Percentiles rank a stretch among this genome's conserved stretches.
Conservation (phyloP, 2,888 invertebrate species). For the Drosophila quinaria region DNA sequence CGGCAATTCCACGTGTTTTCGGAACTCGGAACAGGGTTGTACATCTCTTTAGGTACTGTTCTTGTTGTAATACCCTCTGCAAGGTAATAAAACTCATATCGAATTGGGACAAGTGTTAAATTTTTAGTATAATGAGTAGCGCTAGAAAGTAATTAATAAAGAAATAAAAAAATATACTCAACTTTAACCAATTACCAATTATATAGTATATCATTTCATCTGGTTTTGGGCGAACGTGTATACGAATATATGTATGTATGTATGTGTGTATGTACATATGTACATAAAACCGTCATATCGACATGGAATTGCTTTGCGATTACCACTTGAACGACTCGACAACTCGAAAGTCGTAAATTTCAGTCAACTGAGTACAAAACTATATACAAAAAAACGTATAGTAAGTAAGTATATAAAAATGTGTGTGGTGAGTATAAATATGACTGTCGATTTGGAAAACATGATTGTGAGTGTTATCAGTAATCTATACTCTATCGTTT, state of each 20-base stretch:
- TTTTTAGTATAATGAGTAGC: no score
- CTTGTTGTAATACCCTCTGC: no score
- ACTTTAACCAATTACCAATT: not conserved
- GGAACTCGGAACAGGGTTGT: no score
- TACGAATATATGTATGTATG: not conserved
- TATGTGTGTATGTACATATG: not conserved
- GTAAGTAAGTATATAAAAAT: not conserved
- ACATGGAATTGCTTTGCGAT: conserved; percentile 27
- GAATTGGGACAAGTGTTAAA: no score
- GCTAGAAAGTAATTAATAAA: no score
- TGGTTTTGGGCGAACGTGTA: conserved; percentile 4
- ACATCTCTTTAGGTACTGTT: no score
- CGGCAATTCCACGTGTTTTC: no score
- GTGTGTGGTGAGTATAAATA: not conserved
- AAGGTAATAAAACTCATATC: no score
- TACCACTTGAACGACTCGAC: conserved; percentile 16
- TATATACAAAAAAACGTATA: conserved; percentile 3
- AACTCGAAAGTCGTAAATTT: conserved; percentile 46
- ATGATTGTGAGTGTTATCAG: conserved; percentile 31
- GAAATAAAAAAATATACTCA: not conserved
- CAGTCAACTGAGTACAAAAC: conserved; percentile 9
- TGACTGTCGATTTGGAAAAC: conserved; percentile 15
- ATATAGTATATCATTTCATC: conserved; percentile 1
- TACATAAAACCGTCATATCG: conserved; percentile 31
- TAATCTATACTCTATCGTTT: conserved; percentile 21